Evolutionary conservation across 2,113 vertebrate species (phyloP).

Genomic region (Xenus cinereus): DNA sequence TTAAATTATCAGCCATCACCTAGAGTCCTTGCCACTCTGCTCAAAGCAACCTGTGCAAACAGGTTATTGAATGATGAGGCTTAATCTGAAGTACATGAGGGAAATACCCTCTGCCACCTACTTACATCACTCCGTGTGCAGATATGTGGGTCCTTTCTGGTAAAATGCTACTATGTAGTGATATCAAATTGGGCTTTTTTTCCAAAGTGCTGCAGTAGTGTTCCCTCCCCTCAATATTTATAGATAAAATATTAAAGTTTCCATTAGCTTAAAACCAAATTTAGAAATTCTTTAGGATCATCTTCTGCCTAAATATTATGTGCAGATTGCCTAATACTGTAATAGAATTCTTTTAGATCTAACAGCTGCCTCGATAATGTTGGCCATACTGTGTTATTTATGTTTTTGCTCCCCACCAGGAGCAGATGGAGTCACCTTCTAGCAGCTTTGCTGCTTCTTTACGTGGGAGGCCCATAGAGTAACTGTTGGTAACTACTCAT

Average conservation of each 20-base stretch:
- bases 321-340: background rate
- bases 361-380: background rate
- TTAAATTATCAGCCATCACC: background rate
- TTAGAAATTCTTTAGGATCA: background rate
- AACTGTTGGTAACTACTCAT: background rate
- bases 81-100: background rate
- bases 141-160: background rate
- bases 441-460: background rate
- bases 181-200: background rate
- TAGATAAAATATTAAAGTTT: background rate
- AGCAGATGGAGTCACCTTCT: constrained; percentile 31
- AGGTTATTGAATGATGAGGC: background rate
- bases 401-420: background rate
- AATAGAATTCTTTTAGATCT: background rate
- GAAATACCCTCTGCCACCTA: background rate
- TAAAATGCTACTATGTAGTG: background rate
- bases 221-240: background rate
- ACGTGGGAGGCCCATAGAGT: background rate
- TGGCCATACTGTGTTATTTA: constrained; percentile 1
- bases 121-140: background rate
- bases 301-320: background rate
- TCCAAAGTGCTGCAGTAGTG: background rate
- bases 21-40: background rate
- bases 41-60: background rate
- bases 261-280: background rate